phyloP scores from a whole-genome alignment of 2,888 invertebrate species.

The Melitaea athalia region DNA sequence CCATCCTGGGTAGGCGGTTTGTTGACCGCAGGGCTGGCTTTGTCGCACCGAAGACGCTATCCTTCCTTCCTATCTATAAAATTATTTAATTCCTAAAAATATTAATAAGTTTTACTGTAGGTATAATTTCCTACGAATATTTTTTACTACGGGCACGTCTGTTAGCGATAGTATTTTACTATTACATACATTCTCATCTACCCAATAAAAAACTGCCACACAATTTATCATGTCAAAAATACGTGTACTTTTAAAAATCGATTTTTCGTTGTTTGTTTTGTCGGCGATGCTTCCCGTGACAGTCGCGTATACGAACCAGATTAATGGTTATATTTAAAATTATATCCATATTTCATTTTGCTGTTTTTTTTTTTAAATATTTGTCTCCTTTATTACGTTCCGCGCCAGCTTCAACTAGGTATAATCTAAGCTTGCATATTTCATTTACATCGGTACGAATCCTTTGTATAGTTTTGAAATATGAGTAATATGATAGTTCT shows the following conservation, averaged over 20 bases:
- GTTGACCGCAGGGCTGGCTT: no score
- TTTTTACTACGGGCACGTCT: not conserved
- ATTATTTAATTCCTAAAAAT: no score
- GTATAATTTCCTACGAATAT: no score
- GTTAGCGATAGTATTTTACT: not conserved
- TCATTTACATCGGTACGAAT: constrained; percentile 53
- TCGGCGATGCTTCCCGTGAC: constrained; percentile 62
- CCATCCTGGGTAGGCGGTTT: no score
- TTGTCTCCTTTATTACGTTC: constrained; percentile 50
- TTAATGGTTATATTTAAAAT: constrained; percentile 80
- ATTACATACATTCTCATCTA: not conserved
- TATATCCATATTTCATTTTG: constrained; percentile 64
- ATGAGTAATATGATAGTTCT: constrained; percentile 37
- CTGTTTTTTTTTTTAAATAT: constrained; percentile 52
- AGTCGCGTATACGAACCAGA: constrained; percentile 68
- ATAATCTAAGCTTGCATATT: constrained; percentile 64
- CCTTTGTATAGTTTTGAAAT: constrained; percentile 40
- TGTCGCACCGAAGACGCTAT: no score
- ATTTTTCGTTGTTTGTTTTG: constrained; percentile 38
- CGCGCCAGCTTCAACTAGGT: constrained; percentile 48
- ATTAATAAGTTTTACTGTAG: no score
- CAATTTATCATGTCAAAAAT: not conserved
- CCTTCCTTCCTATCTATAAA: no score
- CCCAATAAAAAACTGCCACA: not conserved
- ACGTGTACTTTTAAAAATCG: not conserved